Evolutionary conservation across 2,888 invertebrate genomes (phyloP).

Genomic region (Troglohyphantes excavatus): DNA sequence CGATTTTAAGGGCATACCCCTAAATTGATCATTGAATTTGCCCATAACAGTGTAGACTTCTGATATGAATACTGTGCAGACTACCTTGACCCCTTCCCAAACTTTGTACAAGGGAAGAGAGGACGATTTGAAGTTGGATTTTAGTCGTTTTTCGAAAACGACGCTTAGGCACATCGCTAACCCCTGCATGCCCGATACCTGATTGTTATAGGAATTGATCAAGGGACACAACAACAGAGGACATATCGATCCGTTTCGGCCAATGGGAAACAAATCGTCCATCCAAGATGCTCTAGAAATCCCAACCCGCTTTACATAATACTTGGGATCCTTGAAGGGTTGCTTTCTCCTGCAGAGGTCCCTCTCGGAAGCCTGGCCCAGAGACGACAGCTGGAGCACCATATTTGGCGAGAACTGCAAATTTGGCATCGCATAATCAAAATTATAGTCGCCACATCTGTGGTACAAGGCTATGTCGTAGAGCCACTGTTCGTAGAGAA

Average conservation of each 20-base stretch:
- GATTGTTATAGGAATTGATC: neutral
- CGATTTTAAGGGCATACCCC: neutral
- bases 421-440: constrained; percentile 17
- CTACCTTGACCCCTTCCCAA: constrained; percentile 21
- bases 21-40: neutral
- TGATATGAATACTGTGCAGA: constrained; percentile 17
- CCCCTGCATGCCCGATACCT: constrained; percentile 46
- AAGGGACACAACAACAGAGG: constrained; percentile 69
- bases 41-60: neutral
- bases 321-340: constrained; percentile 60
- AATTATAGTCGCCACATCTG: neutral
- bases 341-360: constrained; percentile 68
- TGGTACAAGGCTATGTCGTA: constrained; percentile 73
- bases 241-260: constrained; percentile 44
- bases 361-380: constrained; percentile 70
- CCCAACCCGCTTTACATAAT: constrained; percentile 50
- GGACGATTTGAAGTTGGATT: constrained; percentile 4
- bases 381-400: constrained; percentile 24
- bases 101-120: neutral
- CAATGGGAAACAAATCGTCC: constrained; percentile 53
- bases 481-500: constrained; percentile 67
- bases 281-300: constrained; percentile 1
- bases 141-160: constrained; percentile 23
- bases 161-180: constrained; percentile 30
- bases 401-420: constrained; percentile 23